Evolutionary conservation across 2,888 invertebrate genomes (phyloP), one percentile per base, ranked within the genome.

Genomic region (Patella depressa): DNA sequence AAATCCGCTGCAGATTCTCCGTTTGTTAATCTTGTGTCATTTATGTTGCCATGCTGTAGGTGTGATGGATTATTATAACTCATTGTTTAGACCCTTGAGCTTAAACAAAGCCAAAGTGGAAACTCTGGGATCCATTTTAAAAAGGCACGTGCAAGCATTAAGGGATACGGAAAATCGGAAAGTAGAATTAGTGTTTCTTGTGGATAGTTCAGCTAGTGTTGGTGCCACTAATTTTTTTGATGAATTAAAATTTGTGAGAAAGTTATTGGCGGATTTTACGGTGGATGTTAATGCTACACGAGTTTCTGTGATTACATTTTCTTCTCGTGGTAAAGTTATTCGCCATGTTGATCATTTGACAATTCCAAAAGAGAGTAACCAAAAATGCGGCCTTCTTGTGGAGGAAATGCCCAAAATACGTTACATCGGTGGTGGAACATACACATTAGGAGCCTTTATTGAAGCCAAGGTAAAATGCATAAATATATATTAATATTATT

Each of bases 131-230:
- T 91, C 92, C 70, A 90, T 93, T 53, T 93, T 94, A 80, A 94
- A 94, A 84, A 91, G 91, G 74, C 93, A 93, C 82, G 93, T 94
- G 2, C 92, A 93, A 76, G 89, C 89, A n/a, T 89, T 94, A 53
- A 93, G 94, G 75, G 85, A 88, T 53, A 88, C 89, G 0, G 80
- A 86, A 7, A 89, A 90, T 81, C 86, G 17, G 19, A 71, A 78
- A 73, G 90, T 94, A 80, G 95, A 95, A 86, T 90, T 95, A 65
- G 93, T 95, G 53, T 95, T 95, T 88, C 91, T 95, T 72, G 94
- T 95, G 72, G 95, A 95, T 86, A 93, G 94, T 17, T 95, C 95
- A 17, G 94, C 94, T 0, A 94, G 94, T 83, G 94, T 95, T 3
- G 95, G 95, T 0, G 92, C 93, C 81, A 90, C 92, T 29, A 94